Evolutionary conservation across 1,140 invertebrate genomes (phyloP).

Genomic region (Hetaerina americana): DNA sequence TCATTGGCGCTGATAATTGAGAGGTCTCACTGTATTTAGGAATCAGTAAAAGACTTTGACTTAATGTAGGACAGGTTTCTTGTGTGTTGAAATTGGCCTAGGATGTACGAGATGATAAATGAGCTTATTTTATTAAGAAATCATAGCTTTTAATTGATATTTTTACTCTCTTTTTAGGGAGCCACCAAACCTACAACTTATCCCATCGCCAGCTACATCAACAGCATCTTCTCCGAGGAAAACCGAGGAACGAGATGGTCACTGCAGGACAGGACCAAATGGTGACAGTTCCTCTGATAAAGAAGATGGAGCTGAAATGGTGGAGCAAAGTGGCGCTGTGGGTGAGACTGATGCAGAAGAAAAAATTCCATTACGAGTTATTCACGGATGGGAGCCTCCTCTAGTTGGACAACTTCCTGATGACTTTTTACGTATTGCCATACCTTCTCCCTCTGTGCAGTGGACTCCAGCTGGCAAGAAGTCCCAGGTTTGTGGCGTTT

Average conservation of each 20-base stretch:
- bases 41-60: no score
- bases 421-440: constrained; percentile 58
- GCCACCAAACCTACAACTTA: neutral
- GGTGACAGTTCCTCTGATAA: neutral
- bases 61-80: no score
- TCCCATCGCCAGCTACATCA: neutral
- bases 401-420: constrained; percentile 66
- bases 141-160: no score
- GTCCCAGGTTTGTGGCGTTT: no score
- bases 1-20: no score
- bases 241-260: neutral
- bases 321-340: no score
- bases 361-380: constrained; percentile 23
- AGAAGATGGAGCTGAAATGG: neutral
- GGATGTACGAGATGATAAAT: no score
- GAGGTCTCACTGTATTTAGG: no score
- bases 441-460: neutral
- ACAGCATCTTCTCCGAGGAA: neutral
- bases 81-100: no score
- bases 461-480: neutral
- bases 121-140: no score
- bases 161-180: neutral
- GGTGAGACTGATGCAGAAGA: neutral
- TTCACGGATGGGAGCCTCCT: constrained; percentile 63
- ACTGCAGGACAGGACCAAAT: neutral